Percentiles rank a stretch among this genome's conserved stretches.
These are phyloP conservation scores for Leucosticte australis DNA, from an alignment of 2,113 vertebrate species.

Conservation along the genomic window DNA sequence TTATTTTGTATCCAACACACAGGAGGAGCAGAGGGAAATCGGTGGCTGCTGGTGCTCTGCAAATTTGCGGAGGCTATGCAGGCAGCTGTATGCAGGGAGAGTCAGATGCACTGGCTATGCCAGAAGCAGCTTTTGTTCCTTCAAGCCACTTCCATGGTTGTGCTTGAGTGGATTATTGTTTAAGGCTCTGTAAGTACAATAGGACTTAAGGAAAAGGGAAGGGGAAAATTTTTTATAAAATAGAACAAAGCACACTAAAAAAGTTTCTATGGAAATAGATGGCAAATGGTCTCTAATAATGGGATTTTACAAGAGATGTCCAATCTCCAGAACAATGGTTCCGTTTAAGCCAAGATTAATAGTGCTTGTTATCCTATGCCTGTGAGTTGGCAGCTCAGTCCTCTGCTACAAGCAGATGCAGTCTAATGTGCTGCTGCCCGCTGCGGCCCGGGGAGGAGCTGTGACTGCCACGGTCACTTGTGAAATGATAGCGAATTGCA, in stretches of 20 bases:
- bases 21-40: neutral
- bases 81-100: neutral
- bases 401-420: neutral
- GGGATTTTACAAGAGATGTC: constrained; percentile 6
- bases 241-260: neutral
- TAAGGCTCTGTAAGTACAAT: neutral
- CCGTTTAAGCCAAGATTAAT: constrained; percentile 9
- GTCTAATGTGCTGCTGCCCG: neutral
- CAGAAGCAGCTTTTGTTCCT: constrained; percentile 47
- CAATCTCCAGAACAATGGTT: constrained; percentile 8
- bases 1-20: neutral
- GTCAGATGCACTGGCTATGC: neutral
- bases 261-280: neutral
- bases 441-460: fast-evolving
- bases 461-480: fast-evolving
- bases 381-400: neutral
- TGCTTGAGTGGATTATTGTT: constrained; percentile 25
- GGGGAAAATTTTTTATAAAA: neutral
- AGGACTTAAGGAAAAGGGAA: constrained; percentile 3
- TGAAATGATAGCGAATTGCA: fast-evolving
- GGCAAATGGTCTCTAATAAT: constrained; percentile 24
- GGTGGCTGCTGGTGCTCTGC: neutral
- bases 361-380: neutral
- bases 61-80: neutral
- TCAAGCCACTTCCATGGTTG: neutral